These are phyloP conservation scores for Anthoscopus minutus DNA, from an alignment of 2,113 vertebrate genomes.

Conservation along the genomic window DNA sequence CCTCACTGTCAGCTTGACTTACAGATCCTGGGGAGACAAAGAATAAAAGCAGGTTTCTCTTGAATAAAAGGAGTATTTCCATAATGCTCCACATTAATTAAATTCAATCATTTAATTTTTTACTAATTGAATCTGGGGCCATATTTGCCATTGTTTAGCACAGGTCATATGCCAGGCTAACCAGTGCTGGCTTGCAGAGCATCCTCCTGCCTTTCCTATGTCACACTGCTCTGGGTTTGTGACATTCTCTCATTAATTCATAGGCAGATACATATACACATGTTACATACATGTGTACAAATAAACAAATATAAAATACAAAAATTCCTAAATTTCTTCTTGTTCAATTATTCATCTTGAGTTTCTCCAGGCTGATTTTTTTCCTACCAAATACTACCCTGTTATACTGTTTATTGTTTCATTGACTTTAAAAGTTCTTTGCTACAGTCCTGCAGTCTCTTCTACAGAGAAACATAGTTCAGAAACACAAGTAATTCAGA, in stretches of 20 bases:
- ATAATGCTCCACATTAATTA: not conserved
- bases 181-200: not conserved
- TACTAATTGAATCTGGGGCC: not conserved
- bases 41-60: not conserved
- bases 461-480: not conserved
- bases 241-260: not conserved
- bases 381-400: not conserved
- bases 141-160: not conserved
- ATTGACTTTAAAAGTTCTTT: not conserved
- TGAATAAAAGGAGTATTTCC: not conserved
- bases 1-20: not conserved
- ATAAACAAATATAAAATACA: not conserved
- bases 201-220: not conserved
- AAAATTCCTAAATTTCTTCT: not conserved
- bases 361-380: not conserved
- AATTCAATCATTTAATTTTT: not conserved
- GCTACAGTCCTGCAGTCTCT: not conserved
- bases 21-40: not conserved
- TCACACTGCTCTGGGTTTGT: not conserved
- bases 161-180: not conserved
- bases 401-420: not conserved
- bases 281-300: not conserved
- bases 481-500: not conserved
- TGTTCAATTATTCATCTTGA: not conserved
- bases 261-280: fast-evolving